Percentiles rank a stretch among this genome's conserved stretches.
Conservation (phyloP, 2,888 invertebrate species). For the Quadroppia sp. region DNA sequence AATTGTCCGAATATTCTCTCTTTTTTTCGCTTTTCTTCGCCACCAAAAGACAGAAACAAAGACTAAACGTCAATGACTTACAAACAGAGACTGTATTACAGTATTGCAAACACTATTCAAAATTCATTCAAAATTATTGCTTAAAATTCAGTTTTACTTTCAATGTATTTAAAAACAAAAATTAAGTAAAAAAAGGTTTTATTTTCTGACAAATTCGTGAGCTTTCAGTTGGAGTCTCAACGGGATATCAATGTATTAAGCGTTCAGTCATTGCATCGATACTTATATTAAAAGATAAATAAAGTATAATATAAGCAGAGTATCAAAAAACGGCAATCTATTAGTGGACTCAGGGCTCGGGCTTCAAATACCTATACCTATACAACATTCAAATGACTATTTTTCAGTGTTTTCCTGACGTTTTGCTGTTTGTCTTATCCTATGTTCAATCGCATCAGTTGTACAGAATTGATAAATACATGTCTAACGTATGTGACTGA, state of each 20-base stretch:
- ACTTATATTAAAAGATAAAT: neutral
- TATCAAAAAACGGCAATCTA: neutral
- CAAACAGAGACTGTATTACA: neutral
- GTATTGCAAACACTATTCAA: too few species aligned
- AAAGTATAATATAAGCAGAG: neutral
- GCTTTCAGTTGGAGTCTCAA: neutral
- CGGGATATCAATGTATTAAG: neutral
- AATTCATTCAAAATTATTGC: too few species aligned
- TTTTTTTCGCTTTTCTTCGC: neutral
- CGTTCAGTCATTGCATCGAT: conserved; percentile 9
- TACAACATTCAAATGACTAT: neutral
- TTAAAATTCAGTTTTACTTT: too few species aligned
- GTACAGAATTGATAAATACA: conserved; percentile 2
- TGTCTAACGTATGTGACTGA: neutral
- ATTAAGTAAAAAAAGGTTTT: too few species aligned
- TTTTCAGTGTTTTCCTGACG: neutral
- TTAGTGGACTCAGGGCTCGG: neutral
- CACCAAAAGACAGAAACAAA: conserved; percentile 13
- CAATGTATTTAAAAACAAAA: too few species aligned
- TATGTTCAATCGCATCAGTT: neutral
- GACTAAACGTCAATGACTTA: conserved; percentile 24
- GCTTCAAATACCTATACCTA: neutral
- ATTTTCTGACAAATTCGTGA: neutral
- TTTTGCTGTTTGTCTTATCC: conserved; percentile 18
- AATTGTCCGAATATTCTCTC: neutral